Conservation (phyloP, 2,797 vertebrate genomes). For the Lagocephalus sceleratus region DNA sequence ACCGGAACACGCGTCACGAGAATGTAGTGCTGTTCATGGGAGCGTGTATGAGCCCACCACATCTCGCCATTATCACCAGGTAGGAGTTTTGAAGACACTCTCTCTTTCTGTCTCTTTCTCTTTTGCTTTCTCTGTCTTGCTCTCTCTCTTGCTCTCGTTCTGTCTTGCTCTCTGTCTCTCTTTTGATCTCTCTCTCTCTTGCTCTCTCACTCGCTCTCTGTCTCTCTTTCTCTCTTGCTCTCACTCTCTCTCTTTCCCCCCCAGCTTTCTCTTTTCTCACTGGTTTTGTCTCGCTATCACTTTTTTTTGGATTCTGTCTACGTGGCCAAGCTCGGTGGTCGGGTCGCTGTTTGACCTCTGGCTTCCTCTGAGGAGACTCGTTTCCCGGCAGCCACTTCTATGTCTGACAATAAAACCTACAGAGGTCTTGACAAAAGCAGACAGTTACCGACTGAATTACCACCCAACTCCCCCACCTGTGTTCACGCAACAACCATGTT, state of each 20-base stretch:
- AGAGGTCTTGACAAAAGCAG: conserved; percentile 21
- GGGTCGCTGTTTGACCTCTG: not conserved
- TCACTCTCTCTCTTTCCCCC: too few relatives aligned
- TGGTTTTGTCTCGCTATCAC: too few relatives aligned
- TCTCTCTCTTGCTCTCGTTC: too few relatives aligned
- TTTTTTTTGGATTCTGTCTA: too few relatives aligned
- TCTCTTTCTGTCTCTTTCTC: too few relatives aligned
- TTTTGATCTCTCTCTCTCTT: too few relatives aligned
- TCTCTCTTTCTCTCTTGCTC: too few relatives aligned
- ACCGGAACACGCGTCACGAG: conserved; percentile 95
- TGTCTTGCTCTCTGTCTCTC: too few relatives aligned
- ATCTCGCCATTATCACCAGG: conserved; percentile 99
- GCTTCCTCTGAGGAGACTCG: not conserved
- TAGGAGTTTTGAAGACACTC: conserved; percentile 35
- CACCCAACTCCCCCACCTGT: not conserved
- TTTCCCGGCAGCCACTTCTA: conserved; percentile 4
- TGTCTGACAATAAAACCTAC: conserved; percentile 30
- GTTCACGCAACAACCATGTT: not conserved
- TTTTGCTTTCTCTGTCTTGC: too few relatives aligned
- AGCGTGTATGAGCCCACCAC: conserved; percentile 97
- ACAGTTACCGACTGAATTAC: too few relatives aligned
- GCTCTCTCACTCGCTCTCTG: too few relatives aligned
- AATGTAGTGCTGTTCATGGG: conserved; percentile 99
- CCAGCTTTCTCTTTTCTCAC: too few relatives aligned
- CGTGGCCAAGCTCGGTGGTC: not conserved